phyloP scores from a whole-genome alignment of 2,113 vertebrate species.

The Calyptomena viridis region DNA sequence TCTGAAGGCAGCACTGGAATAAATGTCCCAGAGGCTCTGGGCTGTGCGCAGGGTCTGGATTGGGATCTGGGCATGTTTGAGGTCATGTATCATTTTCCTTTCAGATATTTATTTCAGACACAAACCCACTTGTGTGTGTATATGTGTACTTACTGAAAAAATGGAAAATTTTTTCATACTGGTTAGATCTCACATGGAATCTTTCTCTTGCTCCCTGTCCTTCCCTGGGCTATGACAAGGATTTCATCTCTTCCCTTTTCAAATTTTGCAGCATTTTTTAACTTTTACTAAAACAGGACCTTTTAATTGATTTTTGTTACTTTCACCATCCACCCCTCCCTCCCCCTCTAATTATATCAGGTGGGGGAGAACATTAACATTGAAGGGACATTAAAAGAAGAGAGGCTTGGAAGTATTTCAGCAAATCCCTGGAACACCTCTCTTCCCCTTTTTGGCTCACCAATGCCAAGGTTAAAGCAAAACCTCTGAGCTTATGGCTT shows the following conservation, averaged over 20 bases:
- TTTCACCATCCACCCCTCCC: too few species aligned
- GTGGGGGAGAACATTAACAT: neutral
- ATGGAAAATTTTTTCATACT: neutral
- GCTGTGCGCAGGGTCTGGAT: fast-evolving
- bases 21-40: neutral
- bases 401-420: neutral
- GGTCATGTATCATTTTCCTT: fast-evolving
- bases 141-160: neutral
- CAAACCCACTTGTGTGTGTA: neutral
- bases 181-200: neutral
- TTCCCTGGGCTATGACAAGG: neutral
- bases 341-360: neutral
- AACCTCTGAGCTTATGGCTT: neutral
- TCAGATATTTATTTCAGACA: neutral
- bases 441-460: neutral
- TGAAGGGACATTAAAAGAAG: neutral
- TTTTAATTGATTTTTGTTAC: neutral
- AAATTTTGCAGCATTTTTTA: neutral
- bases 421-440: neutral
- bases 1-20: neutral
- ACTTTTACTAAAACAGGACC: neutral
- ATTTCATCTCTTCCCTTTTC: neutral
- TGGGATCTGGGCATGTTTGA: neutral
- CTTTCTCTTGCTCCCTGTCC: neutral
- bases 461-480: neutral